These are phyloP conservation scores for Leiothrix lutea DNA, from an alignment of 2,113 vertebrate species.

Conservation along the genomic window DNA sequence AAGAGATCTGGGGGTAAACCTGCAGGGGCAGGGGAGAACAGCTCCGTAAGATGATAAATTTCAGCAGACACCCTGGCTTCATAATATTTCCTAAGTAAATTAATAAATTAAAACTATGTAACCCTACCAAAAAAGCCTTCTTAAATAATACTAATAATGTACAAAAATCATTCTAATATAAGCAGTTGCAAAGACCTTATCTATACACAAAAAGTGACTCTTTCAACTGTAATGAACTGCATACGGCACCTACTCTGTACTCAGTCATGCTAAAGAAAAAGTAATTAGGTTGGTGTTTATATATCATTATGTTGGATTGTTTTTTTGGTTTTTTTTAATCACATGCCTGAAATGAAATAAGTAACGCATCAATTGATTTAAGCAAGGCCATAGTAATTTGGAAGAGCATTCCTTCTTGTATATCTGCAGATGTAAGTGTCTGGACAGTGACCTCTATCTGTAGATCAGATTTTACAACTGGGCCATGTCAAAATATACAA, in stretches of 20 bases:
- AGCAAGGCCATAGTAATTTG: neutral
- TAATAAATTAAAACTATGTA: neutral
- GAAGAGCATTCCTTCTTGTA: neutral
- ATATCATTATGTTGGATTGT: neutral
- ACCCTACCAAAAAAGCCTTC: neutral
- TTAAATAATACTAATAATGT: neutral
- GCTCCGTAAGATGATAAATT: neutral
- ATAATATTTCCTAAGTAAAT: neutral
- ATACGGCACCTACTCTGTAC: neutral
- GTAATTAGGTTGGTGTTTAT: neutral
- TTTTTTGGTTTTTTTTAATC: neutral
- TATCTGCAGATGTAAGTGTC: neutral
- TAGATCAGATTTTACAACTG: neutral
- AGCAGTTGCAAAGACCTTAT: neutral
- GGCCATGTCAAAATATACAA: neutral
- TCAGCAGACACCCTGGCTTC: neutral
- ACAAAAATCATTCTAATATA: neutral
- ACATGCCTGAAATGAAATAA: neutral
- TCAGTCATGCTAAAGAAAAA: neutral
- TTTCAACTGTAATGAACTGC: neutral
- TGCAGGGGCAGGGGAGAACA: rapidly evolving
- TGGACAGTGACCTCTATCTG: neutral
- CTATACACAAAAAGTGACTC: neutral
- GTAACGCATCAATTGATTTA: neutral
- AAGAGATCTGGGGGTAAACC: neutral